Conservation (phyloP, 2,113 vertebrate genomes). For the Sialia sialis region DNA sequence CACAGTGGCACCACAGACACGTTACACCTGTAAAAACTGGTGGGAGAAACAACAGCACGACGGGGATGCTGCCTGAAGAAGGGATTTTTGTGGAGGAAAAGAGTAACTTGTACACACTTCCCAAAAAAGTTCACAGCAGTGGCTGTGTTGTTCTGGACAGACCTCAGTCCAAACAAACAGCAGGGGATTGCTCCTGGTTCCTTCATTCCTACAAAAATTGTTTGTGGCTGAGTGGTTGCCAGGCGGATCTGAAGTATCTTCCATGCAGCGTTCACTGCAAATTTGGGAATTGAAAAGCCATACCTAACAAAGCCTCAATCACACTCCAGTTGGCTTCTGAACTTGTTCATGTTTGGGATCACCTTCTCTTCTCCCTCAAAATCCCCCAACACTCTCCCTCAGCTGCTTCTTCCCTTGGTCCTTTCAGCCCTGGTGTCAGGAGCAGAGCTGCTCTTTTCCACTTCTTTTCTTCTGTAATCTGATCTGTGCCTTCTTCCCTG, state of each 20-base stretch:
- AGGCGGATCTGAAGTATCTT: background rate
- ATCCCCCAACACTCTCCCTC: background rate
- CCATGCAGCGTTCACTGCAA: rapidly evolving
- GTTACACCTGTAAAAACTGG: background rate
- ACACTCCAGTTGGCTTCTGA: background rate
- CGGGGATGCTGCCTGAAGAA: background rate
- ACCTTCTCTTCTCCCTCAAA: background rate
- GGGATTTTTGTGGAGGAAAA: background rate
- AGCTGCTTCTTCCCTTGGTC: background rate
- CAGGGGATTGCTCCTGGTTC: background rate
- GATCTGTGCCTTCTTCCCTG: background rate
- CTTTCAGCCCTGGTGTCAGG: background rate
- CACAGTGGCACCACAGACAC: background rate
- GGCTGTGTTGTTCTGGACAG: background rate
- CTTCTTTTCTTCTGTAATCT: background rate
- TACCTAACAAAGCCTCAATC: background rate
- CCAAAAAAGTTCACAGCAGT: background rate
- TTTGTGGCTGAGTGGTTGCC: background rate
- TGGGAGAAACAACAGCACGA: background rate
- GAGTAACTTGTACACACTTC: background rate
- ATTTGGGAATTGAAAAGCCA: background rate
- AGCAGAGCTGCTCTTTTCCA: background rate
- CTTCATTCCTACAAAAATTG: background rate
- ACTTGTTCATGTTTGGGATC: rapidly evolving
- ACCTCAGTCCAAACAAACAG: background rate